These are phyloP conservation scores for Dioctria linearis DNA, from an alignment of 2,888 invertebrate species.

Conservation along the genomic window DNA sequence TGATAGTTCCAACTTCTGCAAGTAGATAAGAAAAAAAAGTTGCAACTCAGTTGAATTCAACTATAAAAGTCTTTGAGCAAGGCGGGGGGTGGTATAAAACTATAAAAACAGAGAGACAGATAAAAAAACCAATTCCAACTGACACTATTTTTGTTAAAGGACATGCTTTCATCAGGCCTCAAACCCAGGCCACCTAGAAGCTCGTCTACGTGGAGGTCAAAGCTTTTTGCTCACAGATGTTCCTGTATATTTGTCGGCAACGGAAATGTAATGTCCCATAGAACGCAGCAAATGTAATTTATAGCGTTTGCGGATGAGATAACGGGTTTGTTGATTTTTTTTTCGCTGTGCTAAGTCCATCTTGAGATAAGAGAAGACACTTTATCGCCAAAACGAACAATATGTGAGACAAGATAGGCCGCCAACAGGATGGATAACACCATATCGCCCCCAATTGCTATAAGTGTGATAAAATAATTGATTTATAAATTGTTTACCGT, in stretches of 20 bases:
- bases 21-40: conserved; percentile 48
- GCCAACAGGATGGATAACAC: neutral
- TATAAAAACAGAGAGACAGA: neutral
- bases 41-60: conserved; percentile 38
- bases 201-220: conserved; percentile 28
- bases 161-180: neutral
- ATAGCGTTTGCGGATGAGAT: conserved; percentile 54
- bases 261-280: conserved; percentile 47
- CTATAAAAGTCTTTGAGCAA: conserved; percentile 31
- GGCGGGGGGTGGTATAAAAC: neutral
- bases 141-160: conserved; percentile 24
- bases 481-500: conserved; percentile 58
- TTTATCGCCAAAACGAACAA: neutral
- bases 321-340: conserved; percentile 6
- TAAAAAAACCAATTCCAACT: neutral
- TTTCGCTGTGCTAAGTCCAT: conserved; percentile 50
- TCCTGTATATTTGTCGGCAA: conserved; percentile 32
- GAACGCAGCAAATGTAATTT: conserved; percentile 55
- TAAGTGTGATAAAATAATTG: conserved; percentile 57
- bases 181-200: no score
- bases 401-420: conserved; percentile 24
- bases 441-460: conserved; percentile 38
- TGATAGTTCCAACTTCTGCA: conserved; percentile 75
- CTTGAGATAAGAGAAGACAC: conserved; percentile 43
- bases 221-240: conserved; percentile 43